Evolutionary conservation across 2,888 invertebrate genomes (phyloP), one percentile per base, ranked within the genome.

Genomic region (Rotaria magnacalcarata): DNA sequence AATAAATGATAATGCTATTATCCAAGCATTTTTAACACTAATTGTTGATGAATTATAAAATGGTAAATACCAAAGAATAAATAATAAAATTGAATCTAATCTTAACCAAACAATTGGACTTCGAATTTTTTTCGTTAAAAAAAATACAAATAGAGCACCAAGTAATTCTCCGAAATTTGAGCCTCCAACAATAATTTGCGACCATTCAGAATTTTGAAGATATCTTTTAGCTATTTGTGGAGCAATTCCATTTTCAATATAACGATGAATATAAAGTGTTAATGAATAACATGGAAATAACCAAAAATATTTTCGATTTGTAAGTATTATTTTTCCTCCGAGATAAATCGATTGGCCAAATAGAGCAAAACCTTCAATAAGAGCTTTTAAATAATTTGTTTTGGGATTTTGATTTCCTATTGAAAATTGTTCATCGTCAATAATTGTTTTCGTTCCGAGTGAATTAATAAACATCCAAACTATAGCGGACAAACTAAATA

Each of bases 321-420:
- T 60, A n/a, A 60, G n/a, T 60, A 60, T 60, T n/a, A 60, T 60
- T 27, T 60, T 60, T 60, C 24, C 60, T n/a, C 60, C 60, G n/a
- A 60, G 7, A 60, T 60, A 60, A 27, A 60, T n/a, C 10, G 60
- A 60, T 60, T 60, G 24, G 0, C 60, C 60, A 27, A 60, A 60
- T 7, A 60, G 60, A 60, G n/a, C 24, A 60, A 60, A 60, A n/a
- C 60, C 60, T n/a, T 60, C 5, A 60, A 60, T 60, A 24, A 60
- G 10, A 2, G n/a, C 24, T 60, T 60, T 60, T 4, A 60, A n/a
- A 60, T 60, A 60, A 60, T 60, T 60, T 27, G n/a, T 60, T 60
- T 60, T 60, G 10, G 4, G 27, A 24, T 60, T 60, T 60, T 27
- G n/a, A 60, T 60, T 27, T 11, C n/a, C 27, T 24, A 60, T n/a